Evolutionary conservation across 2,888 invertebrate species (phyloP), one percentile per base, ranked within the genome.

Genomic region (Lasioglossum figueresi): DNA sequence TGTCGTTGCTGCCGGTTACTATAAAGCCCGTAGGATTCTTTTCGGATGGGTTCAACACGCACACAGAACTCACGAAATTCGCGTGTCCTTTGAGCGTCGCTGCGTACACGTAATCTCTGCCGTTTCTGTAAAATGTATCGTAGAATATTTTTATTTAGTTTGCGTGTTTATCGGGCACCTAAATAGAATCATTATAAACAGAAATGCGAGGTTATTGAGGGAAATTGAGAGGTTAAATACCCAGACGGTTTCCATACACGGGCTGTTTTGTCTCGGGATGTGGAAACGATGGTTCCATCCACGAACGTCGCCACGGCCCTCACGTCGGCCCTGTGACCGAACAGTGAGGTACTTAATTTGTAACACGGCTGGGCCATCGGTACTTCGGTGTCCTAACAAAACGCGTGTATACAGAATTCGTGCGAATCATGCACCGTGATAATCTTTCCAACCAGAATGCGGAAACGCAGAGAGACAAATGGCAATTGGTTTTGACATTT

Each of bases 1-100:
- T 97, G 95, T 99, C 99, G 95, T 99, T 98, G 92, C 99, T 98
- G 31, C 98, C 99, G 6, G 99, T 98, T 79, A 98, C 95, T 78
- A 99, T 97, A 82, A 98, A 95, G 4, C 98, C 98, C 82, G 97
- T 96, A 0, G 98, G 97, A 93, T 96, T 96, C 34, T 96, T 95
- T 87, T 96, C 96, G 87, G 96, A 96, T 0, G 97, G 97, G 72
- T 97, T 97, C 90, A 98, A 93, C 93, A 97, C 97, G 93, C 97
- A 97, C 1, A 99, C 97, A 90, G 97, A 97, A 0, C 97, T 97
- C 0, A 99, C 98, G 94, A 98, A 99, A 94, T 98, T 98, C 78
- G 96, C 96, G 93, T 99, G 99, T 43, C 98, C 98, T 92, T 96
- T 96, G 91, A 97, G 96, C 0, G 97, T 97, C 77, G 97, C 96